phyloP scores from a whole-genome alignment of 2,888 invertebrate species.

The Agriopis aurantiaria region DNA sequence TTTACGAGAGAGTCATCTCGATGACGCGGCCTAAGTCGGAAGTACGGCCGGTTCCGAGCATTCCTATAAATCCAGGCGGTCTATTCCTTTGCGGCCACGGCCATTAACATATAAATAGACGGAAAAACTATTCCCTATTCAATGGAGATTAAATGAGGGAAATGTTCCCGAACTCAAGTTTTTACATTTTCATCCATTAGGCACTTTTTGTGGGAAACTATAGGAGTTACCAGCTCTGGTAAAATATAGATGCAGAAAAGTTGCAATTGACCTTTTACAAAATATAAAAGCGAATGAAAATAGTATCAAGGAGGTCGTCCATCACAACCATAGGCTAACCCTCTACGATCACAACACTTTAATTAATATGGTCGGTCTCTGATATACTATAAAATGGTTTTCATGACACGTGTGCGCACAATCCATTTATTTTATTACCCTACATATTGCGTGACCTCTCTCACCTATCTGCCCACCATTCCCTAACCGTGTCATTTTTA shows the following conservation, averaged over 20 bases:
- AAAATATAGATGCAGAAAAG: background rate
- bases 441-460: constrained; percentile 65
- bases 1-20: constrained; percentile 45
- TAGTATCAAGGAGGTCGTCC: background rate
- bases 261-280: background rate
- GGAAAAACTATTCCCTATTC: constrained; percentile 48
- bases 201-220: background rate
- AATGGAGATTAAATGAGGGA: constrained; percentile 41
- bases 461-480: constrained; percentile 61
- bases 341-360: constrained; percentile 8
- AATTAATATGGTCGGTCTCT: constrained; percentile 21
- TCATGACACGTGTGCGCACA: constrained; percentile 59
- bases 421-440: constrained; percentile 60
- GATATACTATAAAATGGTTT: constrained; percentile 28
- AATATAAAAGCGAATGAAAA: background rate
- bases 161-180: background rate
- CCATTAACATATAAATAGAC: constrained; percentile 49
- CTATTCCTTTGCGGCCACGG: constrained; percentile 49
- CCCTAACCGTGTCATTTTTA: constrained; percentile 71
- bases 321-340: too few species aligned
- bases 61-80: constrained; percentile 71
- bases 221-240: background rate
- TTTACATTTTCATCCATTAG: background rate
- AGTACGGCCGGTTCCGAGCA: constrained; percentile 72
- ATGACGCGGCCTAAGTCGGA: constrained; percentile 60